Base-by-base conservation (phyloP, 2,888 invertebrate species). In the Drosophila eohydei region DNA sequence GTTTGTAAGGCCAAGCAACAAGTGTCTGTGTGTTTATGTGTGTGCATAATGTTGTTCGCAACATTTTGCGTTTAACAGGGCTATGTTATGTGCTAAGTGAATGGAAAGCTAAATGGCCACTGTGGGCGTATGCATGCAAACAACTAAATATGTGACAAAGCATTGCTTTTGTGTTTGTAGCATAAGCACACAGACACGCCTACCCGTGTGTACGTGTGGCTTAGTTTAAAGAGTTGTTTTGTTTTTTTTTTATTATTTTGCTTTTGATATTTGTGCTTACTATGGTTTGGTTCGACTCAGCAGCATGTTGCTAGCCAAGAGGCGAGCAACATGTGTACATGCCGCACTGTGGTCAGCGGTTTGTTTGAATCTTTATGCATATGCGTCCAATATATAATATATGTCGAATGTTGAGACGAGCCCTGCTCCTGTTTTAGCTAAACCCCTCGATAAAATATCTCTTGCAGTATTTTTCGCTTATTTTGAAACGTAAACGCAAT, bases 291-390 rank as follows among this genome's bases (percentile, higher is more conserved):
- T 28, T 32, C 16, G 28, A 54, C 32, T 73, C 46, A 34, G 74
- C 68, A 76, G 56, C 76, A 79, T 76, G 80, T 32, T 61, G 80
- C 64, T 9, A 9, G 26, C 32, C 16, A 12, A 32, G n/a, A n/a
- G 14, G 14, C 43, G 51, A n/a, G 48, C 59, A 62, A 65, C 61
- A 65, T 57, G 74, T 63, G 4, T 32, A 38, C 32, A 41, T 70
- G 60, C 36, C 57, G 69, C 65, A 69, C 59, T 50, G 74, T 70
- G 61, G 74, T 65, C 12, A 56, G 74, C 68, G 79, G 65, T 52
- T 16, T 32, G 50, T 21, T 30, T 60, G 80, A 79, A 79, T 74
- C 48, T n/a, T 44, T 68, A 76, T 77, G 81, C 67, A 52, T 59
- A 64, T 60, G 34, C 41, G 50, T 51, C 41, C 46, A 38, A 38